Conservation (phyloP, 2,888 invertebrate species). For the Ichneumoninae sp. region DNA sequence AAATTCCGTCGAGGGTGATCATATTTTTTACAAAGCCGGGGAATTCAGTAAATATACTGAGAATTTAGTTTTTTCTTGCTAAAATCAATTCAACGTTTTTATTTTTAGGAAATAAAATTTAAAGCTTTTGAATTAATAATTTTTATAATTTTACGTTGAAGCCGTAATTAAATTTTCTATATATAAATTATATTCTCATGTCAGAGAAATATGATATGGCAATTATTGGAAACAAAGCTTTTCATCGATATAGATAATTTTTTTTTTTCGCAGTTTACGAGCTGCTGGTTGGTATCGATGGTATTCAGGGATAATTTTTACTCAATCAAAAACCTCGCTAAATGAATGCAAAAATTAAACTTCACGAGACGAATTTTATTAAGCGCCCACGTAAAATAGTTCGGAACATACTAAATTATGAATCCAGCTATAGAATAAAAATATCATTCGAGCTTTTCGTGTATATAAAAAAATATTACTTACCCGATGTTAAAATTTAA, state of each 20-base stretch:
- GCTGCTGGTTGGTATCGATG: too few relatives aligned
- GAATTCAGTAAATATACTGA: conserved; percentile 28
- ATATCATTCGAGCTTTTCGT: background rate
- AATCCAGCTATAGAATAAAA: background rate
- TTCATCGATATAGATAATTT: too few relatives aligned
- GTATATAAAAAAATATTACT: background rate
- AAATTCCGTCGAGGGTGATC: background rate
- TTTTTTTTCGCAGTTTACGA: too few relatives aligned
- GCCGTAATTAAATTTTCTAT: too few relatives aligned
- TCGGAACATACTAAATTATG: too few relatives aligned
- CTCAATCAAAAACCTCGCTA: too few relatives aligned
- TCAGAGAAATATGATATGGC: background rate
- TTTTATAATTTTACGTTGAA: background rate
- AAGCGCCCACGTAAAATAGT: too few relatives aligned
- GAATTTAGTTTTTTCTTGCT: background rate
- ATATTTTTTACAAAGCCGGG: conserved; percentile 25
- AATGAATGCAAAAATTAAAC: too few relatives aligned
- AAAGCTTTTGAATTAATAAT: background rate
- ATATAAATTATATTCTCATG: background rate
- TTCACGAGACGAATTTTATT: too few relatives aligned
- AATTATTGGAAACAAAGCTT: too few relatives aligned
- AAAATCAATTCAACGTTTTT: background rate
- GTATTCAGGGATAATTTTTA: too few relatives aligned
- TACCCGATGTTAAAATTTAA: background rate
- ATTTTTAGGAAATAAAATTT: too few relatives aligned